Evolutionary conservation across 2,888 invertebrate species (phyloP).

Genomic region (Crematogaster levior): DNA sequence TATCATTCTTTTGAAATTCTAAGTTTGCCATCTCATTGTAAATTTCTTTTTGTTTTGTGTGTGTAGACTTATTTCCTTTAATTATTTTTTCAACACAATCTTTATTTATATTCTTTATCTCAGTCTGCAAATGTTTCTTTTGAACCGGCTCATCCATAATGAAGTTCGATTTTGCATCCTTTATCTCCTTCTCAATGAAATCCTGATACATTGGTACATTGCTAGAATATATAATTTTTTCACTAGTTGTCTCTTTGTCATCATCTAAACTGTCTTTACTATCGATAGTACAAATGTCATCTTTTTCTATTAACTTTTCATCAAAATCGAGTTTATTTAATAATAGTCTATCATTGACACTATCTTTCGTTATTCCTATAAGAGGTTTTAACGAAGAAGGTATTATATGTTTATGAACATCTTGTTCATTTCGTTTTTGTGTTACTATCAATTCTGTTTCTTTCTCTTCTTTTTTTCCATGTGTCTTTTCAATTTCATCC

Average conservation of each 20-base stretch:
- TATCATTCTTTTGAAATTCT: background rate
- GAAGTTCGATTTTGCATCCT: slow-evolving; percentile 59
- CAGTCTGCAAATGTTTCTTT: background rate
- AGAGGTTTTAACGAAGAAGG: background rate
- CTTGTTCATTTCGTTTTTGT: background rate
- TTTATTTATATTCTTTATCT: slow-evolving; percentile 3
- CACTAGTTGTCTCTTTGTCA: slow-evolving; percentile 29
- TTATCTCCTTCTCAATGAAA: slow-evolving; percentile 80
- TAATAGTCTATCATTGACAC: background rate
- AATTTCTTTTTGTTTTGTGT: background rate
- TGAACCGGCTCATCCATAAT: background rate
- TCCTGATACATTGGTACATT: slow-evolving; percentile 80
- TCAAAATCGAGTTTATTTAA: background rate
- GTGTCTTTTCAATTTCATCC: background rate
- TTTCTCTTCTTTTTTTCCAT: background rate
- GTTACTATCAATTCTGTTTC: background rate
- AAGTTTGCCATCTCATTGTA: background rate
- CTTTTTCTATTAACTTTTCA: background rate
- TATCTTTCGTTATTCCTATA: background rate
- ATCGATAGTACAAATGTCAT: background rate
- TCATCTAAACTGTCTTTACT: background rate
- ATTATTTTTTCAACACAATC: background rate
- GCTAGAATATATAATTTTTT: slow-evolving; percentile 65
- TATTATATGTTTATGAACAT: background rate
- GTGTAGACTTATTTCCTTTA: background rate